Base-by-base conservation (phyloP, 2,888 invertebrate genomes). In the Heliconius hortense region DNA sequence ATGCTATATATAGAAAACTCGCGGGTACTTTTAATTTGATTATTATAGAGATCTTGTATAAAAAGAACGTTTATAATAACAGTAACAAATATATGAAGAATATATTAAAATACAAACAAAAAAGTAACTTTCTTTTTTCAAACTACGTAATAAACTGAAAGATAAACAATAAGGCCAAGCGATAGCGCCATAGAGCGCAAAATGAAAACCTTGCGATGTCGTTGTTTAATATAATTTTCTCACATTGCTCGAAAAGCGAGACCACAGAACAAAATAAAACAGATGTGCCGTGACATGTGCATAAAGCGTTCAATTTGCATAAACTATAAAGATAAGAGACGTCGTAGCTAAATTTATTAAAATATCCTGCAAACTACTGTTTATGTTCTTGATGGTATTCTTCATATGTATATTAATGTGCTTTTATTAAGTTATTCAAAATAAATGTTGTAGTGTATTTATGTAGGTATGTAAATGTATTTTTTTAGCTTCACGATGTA, bases 181-280 rank as follows among this genome's bases (percentile, higher is more conserved):
- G 63, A 68, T 69, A 62, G 68, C 43, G 39, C 39, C 68, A 66
- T 59, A 73, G 63, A 73, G 63, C 13, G 69, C 64, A 59, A 71
- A 74, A 76, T 76, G 76, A 76, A 73, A 71, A 73, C 73, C 69
- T 64, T 60, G 59, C 24, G 48, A 70, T 63, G 75, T 71, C 66
- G 60, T 72, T 72, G 76, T 76, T 71, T 74, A 70, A 76, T 74
- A 60, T 53, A 73, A 76, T 76, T 60, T 62, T 62, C 71, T 71
- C 76, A 75, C 66, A 71, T 72, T 43, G 72, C 71, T 72, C 67
- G 62, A 69, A 56, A 48, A 31, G 67, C 72, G 62, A 56, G 56
- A 48, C 72, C 72, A 72, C 72, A 63, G 62, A 64, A n/a, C 53
- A 63, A 64, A 53, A 72, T 72, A 35, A 72, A 63, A 59, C 48